phyloP scores from a whole-genome alignment of 2,888 invertebrate species.

The Antheraea assamensis region DNA sequence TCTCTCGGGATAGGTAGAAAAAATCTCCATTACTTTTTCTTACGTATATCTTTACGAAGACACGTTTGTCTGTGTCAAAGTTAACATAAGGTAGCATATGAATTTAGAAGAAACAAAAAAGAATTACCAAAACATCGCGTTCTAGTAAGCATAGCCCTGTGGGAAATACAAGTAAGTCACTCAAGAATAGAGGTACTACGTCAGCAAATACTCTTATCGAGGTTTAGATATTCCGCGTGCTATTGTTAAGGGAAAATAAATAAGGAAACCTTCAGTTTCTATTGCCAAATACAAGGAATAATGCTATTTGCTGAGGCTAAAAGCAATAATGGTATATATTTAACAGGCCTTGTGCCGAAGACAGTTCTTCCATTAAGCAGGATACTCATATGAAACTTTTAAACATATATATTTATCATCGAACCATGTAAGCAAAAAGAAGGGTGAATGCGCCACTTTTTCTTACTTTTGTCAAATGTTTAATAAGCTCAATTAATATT shows the following conservation, averaged over 20 bases:
- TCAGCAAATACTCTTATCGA: not conserved
- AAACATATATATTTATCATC: not conserved
- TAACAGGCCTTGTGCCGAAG: not conserved
- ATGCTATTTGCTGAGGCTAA: not conserved
- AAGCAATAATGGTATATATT: not conserved
- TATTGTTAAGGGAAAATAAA: not conserved
- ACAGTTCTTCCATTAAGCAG: not conserved
- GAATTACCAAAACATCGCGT: not conserved
- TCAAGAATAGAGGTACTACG: not conserved
- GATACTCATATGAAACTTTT: not conserved
- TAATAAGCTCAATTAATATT: not conserved
- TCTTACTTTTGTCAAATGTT: not conserved
- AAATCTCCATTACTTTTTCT: slow-evolving; percentile 10
- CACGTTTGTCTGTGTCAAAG: not conserved
- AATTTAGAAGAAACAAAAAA: not conserved
- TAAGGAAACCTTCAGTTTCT: not conserved
- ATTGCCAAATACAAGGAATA: not conserved
- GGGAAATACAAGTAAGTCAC: not conserved
- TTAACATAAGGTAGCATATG: not conserved
- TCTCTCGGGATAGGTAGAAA: slow-evolving; percentile 13
- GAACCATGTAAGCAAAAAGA: not conserved
- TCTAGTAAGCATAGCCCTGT: not conserved
- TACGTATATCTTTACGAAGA: slow-evolving; percentile 1
- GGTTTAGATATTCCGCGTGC: not conserved
- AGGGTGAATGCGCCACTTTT: not conserved